Evolutionary conservation across 1,140 invertebrate species (phyloP), one percentile per base, ranked within the genome.

Genomic region (Camponotus vicinus): DNA sequence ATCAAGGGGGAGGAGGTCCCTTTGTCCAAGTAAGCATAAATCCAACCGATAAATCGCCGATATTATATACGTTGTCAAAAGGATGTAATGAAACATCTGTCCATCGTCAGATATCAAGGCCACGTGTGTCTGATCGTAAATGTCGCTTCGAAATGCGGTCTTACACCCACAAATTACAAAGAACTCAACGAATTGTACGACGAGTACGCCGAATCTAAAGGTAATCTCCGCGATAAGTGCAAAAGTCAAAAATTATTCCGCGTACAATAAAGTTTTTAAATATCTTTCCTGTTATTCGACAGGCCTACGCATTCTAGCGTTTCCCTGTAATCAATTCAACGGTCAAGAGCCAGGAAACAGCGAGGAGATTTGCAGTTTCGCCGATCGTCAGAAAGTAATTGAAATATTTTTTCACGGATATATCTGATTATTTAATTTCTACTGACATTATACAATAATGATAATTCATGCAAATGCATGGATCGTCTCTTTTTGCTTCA

Each of bases 301-400:
- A 95, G 94, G 97, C 79, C 95, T 98, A 86, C 96, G 96, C 90
- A 98, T 99, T 92, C 95, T 98, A 34, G 98, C 97, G n/a, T 99
- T 99, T 94, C 99, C 99, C 0, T 99, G 98, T 95, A 99, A 99
- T 95, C 98, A 99, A 92, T 99, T 99, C 94, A 97, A 96, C 40
- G 96, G 96, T 3, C 98, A 98, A 95, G 98, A 98, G 95, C 98
- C 98, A 1, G 95, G 95, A 9, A 96, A 96, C 0, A 95, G 95
- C 75, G 96, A 96, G 15, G 97, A 98, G 52, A 98, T 99, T 91
- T 97, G 98, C 63, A 96, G 96, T 73, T 98, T 98, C 92, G 96
- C 96, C 18, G 95, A 96, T 64, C 96, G 96, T 63, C 96, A 97
- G 75, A 97, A 97, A 86, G 97, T 97, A 5, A 96, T 45, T 49